These are phyloP conservation scores for Sphaerodactylus townsendi DNA, from an alignment of 2,113 vertebrate species.

Conservation along the genomic window DNA sequence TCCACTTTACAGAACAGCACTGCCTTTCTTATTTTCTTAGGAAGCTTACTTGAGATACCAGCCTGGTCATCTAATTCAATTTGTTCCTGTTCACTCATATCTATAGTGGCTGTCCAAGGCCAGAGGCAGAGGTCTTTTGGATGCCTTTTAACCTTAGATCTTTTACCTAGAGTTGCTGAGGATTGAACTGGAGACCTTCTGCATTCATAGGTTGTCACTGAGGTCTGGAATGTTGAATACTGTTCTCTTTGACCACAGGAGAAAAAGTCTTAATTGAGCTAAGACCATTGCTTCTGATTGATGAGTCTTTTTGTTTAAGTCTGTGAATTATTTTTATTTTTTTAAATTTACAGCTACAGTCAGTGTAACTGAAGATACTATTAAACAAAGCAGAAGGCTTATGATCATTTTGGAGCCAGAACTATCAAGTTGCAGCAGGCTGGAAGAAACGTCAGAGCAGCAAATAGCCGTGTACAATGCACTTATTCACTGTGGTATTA, in stretches of 20 bases:
- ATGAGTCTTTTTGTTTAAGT: neutral
- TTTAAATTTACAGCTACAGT: slow-evolving; percentile 73
- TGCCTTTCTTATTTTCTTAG: neutral
- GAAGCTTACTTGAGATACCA: too few relatives aligned
- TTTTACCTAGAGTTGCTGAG: too few relatives aligned
- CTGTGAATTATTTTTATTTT: neutral
- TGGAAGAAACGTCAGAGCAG: slow-evolving; percentile 74
- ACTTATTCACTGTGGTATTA: slow-evolving; percentile 79
- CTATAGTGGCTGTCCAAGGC: too few relatives aligned
- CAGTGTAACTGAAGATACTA: slow-evolving; percentile 78
- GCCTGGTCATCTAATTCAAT: too few relatives aligned
- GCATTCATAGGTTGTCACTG: too few relatives aligned
- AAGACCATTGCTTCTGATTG: neutral
- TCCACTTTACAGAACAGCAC: neutral
- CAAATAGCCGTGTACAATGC: slow-evolving; percentile 78
- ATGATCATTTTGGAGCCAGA: slow-evolving; percentile 77
- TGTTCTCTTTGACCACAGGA: too few relatives aligned
- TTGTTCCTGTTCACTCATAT: too few relatives aligned
- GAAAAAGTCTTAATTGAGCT: neutral
- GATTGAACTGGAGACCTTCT: too few relatives aligned
- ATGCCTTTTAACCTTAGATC: too few relatives aligned
- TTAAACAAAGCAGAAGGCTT: slow-evolving; percentile 82
- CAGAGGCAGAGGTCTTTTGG: too few relatives aligned
- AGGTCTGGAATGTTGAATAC: too few relatives aligned
- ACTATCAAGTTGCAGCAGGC: slow-evolving; percentile 16